Evolutionary conservation across 1,140 invertebrate species (phyloP).

Genomic region (Atopsyche davidsoni): DNA sequence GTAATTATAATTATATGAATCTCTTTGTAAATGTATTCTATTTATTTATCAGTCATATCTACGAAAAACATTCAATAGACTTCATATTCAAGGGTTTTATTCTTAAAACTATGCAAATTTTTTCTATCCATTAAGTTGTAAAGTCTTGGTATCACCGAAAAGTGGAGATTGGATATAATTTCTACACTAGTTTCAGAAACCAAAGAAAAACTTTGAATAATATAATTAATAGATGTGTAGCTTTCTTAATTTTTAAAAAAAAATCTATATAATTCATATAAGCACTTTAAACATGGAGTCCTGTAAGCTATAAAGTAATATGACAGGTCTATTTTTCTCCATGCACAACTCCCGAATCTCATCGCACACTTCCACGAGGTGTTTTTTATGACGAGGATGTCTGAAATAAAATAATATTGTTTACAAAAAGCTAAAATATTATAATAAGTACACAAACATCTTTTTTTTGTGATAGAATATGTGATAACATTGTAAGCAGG

Average conservation of each 20-base stretch:
- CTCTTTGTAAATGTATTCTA: too few relatives aligned
- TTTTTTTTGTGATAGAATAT: too few relatives aligned
- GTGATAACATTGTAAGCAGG: too few relatives aligned
- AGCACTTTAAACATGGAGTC: conserved; percentile 37
- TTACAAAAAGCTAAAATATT: too few relatives aligned
- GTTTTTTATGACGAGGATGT: conserved; percentile 52
- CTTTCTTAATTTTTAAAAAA: background rate
- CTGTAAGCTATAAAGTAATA: conserved; percentile 52
- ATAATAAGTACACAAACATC: too few relatives aligned
- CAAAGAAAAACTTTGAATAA: background rate
- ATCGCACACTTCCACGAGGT: conserved; percentile 53
- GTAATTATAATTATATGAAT: too few relatives aligned
- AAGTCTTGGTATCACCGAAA: too few relatives aligned
- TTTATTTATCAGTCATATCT: background rate
- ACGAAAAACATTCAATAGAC: background rate
- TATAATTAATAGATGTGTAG: background rate
- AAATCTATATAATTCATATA: conserved; percentile 20
- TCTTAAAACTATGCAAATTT: background rate
- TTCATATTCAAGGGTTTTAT: background rate
- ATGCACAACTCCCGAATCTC: conserved; percentile 48
- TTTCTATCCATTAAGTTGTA: background rate
- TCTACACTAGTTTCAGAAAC: background rate
- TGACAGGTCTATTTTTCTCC: conserved; percentile 48
- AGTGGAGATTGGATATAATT: too few relatives aligned
- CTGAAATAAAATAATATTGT: too few relatives aligned